A percentile compares a stretch with the other conserved stretches of the same genome.
phyloP scores from a whole-genome alignment of 2,797 vertebrate species.

The Strix occidentalis region DNA sequence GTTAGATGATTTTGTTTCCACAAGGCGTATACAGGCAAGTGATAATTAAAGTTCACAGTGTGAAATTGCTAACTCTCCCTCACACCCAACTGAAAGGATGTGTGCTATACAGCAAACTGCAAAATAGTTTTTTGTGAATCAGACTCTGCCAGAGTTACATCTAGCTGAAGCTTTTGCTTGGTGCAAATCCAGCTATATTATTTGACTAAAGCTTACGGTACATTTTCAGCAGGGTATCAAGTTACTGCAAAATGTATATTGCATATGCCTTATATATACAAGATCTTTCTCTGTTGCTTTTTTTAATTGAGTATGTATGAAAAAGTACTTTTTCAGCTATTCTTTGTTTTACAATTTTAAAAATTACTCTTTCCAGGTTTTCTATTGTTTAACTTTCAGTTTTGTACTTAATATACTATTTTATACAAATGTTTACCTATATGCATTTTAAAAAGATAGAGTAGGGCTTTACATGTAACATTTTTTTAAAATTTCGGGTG shows the following conservation, averaged over 20 bases:
- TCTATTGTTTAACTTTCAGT: neutral
- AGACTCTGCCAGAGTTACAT: neutral
- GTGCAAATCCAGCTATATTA: neutral
- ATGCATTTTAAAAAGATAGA: neutral
- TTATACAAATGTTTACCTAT: neutral
- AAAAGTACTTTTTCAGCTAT: neutral
- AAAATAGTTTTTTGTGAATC: neutral
- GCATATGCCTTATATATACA: neutral
- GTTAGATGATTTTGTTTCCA: neutral
- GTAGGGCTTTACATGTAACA: neutral
- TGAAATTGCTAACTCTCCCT: neutral
- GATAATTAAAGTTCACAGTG: neutral
- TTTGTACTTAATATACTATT: neutral
- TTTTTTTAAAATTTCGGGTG: neutral
- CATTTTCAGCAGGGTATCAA: neutral
- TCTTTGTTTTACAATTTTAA: neutral
- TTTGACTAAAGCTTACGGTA: neutral
- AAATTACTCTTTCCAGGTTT: neutral
- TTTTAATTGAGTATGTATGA: neutral
- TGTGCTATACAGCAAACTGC: neutral
- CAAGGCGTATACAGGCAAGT: neutral
- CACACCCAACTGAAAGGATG: neutral
- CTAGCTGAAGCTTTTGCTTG: neutral
- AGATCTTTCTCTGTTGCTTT: neutral
- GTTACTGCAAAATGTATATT: neutral